phyloP scores from a whole-genome alignment of 1,140 invertebrate species.

The Campodea augens region DNA sequence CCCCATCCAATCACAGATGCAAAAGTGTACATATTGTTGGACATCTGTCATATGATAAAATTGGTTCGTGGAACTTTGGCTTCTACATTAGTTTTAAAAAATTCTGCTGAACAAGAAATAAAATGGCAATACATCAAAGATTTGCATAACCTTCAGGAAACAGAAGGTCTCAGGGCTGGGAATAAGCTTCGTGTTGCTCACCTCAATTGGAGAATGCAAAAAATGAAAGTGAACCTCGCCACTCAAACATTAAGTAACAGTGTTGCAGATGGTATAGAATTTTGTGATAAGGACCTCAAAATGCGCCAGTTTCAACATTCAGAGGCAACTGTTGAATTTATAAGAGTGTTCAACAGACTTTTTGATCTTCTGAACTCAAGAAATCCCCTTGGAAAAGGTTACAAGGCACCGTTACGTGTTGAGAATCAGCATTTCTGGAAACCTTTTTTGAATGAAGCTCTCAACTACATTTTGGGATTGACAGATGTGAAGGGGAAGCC shows the following conservation, averaged over 20 bases:
- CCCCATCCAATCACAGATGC: too few species aligned
- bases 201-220: conserved; percentile 14
- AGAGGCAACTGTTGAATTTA: conserved; percentile 16
- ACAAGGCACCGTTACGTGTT: conserved; percentile 14
- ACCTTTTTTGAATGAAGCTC: too few species aligned
- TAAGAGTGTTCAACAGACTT: conserved; percentile 16
- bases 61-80: conserved; percentile 14
- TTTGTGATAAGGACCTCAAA: conserved; percentile 12
- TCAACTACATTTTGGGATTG: too few species aligned
- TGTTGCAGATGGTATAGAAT: conserved; percentile 18
- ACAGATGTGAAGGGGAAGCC: too few species aligned
- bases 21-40: conserved; percentile 5
- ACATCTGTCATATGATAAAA: conserved; percentile 17
- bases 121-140: conserved; percentile 14
- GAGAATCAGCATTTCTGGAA: conserved; percentile 13
- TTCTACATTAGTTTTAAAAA: conserved; percentile 11
- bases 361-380: conserved; percentile 18
- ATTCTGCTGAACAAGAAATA: conserved; percentile 10
- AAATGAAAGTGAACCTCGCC: conserved; percentile 17
- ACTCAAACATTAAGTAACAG: conserved; percentile 16
- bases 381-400: conserved; percentile 15
- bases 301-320: conserved; percentile 10
- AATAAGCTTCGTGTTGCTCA: conserved; percentile 14
- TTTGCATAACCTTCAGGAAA: conserved; percentile 14
- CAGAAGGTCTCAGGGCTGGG: conserved; percentile 15